A percentile compares a stretch with the other conserved stretches of the same genome.
These are phyloP conservation scores for Sandelia bainsii DNA, from an alignment of 2,797 vertebrate species.

Conservation along the genomic window DNA sequence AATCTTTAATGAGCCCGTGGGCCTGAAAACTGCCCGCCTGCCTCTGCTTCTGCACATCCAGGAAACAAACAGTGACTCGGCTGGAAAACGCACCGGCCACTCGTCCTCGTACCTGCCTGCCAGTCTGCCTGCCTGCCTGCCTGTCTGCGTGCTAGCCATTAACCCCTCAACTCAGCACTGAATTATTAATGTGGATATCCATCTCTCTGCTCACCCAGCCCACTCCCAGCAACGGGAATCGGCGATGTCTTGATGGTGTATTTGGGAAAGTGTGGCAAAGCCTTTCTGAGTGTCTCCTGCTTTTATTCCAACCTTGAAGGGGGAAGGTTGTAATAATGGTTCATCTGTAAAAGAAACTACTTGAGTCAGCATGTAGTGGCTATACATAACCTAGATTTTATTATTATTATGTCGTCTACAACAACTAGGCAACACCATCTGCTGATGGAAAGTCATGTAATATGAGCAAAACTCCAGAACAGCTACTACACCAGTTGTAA, in stretches of 20 bases:
- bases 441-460: not conserved
- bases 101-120: constrained; percentile 47
- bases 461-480: not conserved
- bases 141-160: constrained; percentile 65
- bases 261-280: constrained; percentile 24
- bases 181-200: constrained; percentile 67
- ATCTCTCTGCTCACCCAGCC: constrained; percentile 25
- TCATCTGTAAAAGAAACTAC: constrained; percentile 20
- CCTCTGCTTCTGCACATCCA: constrained; percentile 58
- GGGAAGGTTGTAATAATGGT: constrained; percentile 26
- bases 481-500: too few relatives aligned
- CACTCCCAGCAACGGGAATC: constrained; percentile 42
- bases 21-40: constrained; percentile 53
- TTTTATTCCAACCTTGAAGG: constrained; percentile 11
- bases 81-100: constrained; percentile 56
- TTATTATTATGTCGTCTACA: too few relatives aligned
- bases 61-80: constrained; percentile 77
- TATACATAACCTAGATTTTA: too few relatives aligned
- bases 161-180: constrained; percentile 56
- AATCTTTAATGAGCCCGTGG: constrained; percentile 78
- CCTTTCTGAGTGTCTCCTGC: constrained; percentile 30
- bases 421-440: not conserved
- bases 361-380: not conserved
- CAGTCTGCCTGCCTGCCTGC: not conserved
- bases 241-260: constrained; percentile 32